Conservation (phyloP, 2,113 vertebrate species). For the Tautogolabrus adspersus region DNA sequence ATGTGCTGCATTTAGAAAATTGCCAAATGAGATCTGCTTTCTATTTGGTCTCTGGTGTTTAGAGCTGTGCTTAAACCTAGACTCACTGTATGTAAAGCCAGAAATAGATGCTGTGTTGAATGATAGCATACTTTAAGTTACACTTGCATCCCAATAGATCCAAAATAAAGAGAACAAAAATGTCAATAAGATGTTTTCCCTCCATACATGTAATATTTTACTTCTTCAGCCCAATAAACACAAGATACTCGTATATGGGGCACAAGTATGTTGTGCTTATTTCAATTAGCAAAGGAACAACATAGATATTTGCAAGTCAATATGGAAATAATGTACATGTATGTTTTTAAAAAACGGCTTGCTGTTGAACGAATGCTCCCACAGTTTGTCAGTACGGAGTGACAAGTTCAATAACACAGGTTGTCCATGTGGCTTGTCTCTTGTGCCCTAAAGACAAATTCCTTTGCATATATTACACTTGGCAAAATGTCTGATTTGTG, state of each 20-base stretch:
- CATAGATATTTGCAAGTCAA: neutral
- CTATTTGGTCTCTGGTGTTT: neutral
- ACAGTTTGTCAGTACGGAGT: constrained; percentile 17
- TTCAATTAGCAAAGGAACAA: neutral
- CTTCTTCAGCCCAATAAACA: no score
- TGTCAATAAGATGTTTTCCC: no score
- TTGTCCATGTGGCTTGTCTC: constrained; percentile 40
- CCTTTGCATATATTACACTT: constrained; percentile 32
- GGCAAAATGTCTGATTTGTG: constrained; percentile 19
- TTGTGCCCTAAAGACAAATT: constrained; percentile 56
- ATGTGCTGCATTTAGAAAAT: neutral
- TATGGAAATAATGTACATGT: neutral
- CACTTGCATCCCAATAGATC: no score
- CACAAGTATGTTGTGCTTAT: no score
- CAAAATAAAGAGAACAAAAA: no score
- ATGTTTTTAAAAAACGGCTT: no score
- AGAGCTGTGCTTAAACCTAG: neutral
- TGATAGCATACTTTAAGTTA: no score
- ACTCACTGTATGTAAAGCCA: neutral
- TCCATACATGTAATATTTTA: no score
- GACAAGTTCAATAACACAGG: constrained; percentile 1
- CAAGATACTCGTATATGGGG: no score
- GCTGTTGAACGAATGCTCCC: neutral
- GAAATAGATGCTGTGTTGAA: neutral
- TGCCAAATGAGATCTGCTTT: neutral